Base-by-base conservation (phyloP, 2,797 vertebrate species). In the Enteromius paludinosus region DNA sequence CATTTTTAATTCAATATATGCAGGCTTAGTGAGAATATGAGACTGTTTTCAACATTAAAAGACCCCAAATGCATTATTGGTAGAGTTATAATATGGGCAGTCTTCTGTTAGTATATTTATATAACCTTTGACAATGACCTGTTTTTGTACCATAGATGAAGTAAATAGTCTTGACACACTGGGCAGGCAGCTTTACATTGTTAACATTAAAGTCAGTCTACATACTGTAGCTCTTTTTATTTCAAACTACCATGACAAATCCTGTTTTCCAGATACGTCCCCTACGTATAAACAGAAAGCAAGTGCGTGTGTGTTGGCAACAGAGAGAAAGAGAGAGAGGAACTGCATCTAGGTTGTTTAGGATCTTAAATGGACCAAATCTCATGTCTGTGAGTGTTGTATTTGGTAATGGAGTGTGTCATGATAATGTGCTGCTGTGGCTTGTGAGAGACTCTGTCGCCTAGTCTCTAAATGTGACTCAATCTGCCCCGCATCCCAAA, bases 351-450 rank as follows among this genome's bases (percentile, higher is more conserved):
- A 66, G 79, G 38, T 74, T 85, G 81, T 77, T 82, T 76, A 68
- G 69, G 62, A 66, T 54, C 59, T 62, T 81, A 82, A 85, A 85
- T 86, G 84, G 82, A 79, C 69, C 56, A 64, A 66, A 74, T 70
- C 83, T 79, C 79, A 84, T 87, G 86, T 86, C 79, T 79, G 81
- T 71, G 81, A 91, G 90, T 89, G 90, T 84, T 91, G 92, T 92
- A 89, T 92, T 83, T 89, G 87, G 87, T 77, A 88, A 90, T 90
- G 87, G 88, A 90, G 90, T 88, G 38, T 80, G 73, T 85, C 56
- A 62, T 87, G 74, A 70, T 85, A 87, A 84, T 86, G 79, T 68
- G 82, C 79, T 85, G 56, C 43, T 84, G 79, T 66, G 35, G 15
- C 61, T 80, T 77, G 66, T 25, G 41, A 52, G 65, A 82, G 62